Percentiles rank a stretch among this genome's conserved stretches.
These are phyloP conservation scores for Mesembrinibis cayennensis DNA, from an alignment of 2,113 vertebrate genomes.

Conservation along the genomic window DNA sequence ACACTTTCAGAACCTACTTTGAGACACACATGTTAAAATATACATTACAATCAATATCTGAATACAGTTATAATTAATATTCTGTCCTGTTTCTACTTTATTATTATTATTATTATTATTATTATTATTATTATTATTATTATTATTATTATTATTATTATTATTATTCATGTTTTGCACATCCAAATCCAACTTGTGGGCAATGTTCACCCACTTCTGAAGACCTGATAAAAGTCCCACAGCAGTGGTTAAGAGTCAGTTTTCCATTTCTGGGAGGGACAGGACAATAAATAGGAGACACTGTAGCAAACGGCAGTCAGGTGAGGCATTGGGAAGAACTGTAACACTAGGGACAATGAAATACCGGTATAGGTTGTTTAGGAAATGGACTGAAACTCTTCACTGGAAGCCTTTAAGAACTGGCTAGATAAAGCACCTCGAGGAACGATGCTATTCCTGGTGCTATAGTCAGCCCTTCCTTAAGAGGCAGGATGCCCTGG, in stretches of 20 bases:
- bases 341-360: neutral
- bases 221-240: neutral
- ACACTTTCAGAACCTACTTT: neutral
- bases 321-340: neutral
- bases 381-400: neutral
- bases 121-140: too few relatives aligned
- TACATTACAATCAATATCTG: neutral
- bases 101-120: neutral
- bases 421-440: neutral
- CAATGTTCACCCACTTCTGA: neutral
- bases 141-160: too few relatives aligned
- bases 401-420: neutral
- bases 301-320: neutral
- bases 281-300: neutral
- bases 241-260: neutral
- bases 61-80: neutral
- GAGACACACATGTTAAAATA: neutral
- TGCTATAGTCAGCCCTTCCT: neutral
- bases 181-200: neutral
- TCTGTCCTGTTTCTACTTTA: neutral
- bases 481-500: neutral
- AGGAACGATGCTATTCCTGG: neutral
- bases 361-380: neutral
- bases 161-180: neutral
- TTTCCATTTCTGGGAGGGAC: neutral